Evolutionary conservation across 2,113 vertebrate species (phyloP), one percentile per base, ranked within the genome.

Genomic region (Siniperca chuatsi): DNA sequence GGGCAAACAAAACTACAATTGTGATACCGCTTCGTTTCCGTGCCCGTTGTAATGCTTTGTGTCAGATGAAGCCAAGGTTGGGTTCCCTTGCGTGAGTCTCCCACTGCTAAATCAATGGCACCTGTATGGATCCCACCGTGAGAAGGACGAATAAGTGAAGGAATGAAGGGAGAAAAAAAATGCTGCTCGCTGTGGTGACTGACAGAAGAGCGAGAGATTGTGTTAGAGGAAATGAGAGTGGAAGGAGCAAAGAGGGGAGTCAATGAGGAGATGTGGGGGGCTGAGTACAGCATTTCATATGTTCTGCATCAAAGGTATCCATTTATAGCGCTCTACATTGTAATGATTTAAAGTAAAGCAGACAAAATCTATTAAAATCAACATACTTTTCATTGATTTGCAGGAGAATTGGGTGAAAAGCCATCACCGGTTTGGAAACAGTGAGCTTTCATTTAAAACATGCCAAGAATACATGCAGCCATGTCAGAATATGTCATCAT

Each of bases 181-280:
- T 11, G 52, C 40, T 33, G 75, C 75, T 73, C 0, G 2, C 54
- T 72, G 69, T 16, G 42, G 20, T 60, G 89, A 84, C 46, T 66
- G 78, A 83, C 58, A 69, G 66, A 67, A 54, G 62, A 88, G 35
- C 74, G 29, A 50, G 16, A 79, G 65, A 72, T 35, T 33, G 58
- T 18, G 65, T 55, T 42, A 25, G 33, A 65, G 60, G 75, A n/a
- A 78, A 55, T n/a, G 61, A 73, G 46, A 76, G 75, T 21, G 37
- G 13, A 69, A 48, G 54, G 67, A 70, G 8, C 25, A 18, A 66
- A 35, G 57, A 40, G 64, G 3, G 21, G 48, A 72, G 35, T 61
- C 15, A 69, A 1, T 29, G 11, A 37, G 60, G 16, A n/a, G 15
- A 4, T 64, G 4, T 20, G 37, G 16, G 33, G 60, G 55, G 4